These are phyloP conservation scores for Platysternon megacephalum DNA, from an alignment of 2,113 vertebrate species.

Conservation along the genomic window DNA sequence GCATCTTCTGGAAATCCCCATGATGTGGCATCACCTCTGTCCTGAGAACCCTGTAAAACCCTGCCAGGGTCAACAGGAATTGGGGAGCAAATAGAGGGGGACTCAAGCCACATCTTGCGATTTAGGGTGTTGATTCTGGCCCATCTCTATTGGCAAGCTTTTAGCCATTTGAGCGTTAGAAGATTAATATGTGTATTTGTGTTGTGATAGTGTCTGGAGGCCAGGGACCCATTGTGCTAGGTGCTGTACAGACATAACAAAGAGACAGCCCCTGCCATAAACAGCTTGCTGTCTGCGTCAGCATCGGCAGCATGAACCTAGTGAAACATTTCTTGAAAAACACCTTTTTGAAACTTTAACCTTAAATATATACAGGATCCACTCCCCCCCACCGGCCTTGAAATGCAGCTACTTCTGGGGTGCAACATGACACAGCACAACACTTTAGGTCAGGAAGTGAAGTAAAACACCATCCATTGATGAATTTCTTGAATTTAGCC, in stretches of 20 bases:
- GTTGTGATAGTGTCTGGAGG: rapidly evolving
- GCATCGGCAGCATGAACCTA: not conserved
- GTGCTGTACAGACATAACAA: not conserved
- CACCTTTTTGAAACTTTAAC: rapidly evolving
- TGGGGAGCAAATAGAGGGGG: not conserved
- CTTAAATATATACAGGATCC: not conserved
- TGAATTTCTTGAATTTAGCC: rapidly evolving
- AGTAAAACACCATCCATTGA: rapidly evolving
- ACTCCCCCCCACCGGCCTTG: not conserved
- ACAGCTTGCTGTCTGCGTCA: rapidly evolving
- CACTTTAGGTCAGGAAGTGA: not conserved
- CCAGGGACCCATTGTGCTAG: rapidly evolving
- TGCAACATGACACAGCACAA: not conserved
- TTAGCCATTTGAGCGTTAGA: rapidly evolving
- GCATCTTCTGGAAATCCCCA: not conserved
- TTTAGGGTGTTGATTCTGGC: not conserved
- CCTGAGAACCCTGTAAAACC: not conserved
- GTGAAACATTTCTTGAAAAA: not conserved
- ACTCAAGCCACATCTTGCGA: not conserved
- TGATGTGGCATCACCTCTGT: not conserved
- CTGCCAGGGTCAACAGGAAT: not conserved
- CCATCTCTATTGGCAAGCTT: not conserved
- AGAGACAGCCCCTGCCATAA: not conserved
- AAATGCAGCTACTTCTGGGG: rapidly evolving
- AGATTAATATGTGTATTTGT: rapidly evolving